Evolutionary conservation across 2,797 vertebrate species (phyloP).

Genomic region (Bovichtus variegatus): DNA sequence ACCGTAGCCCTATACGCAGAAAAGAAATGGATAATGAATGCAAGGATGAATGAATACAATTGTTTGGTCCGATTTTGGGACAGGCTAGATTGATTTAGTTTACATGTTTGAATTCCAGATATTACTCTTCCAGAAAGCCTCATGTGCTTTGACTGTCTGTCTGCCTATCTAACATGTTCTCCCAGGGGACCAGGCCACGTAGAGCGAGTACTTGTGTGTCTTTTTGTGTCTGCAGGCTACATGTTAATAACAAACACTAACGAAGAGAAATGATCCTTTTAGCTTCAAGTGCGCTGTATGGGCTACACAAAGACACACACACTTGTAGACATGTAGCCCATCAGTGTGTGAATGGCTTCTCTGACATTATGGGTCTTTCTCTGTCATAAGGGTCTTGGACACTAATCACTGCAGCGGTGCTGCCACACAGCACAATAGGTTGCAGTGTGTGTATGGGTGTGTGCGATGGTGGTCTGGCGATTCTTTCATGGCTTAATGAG

Average conservation of each 20-base stretch:
- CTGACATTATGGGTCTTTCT: conserved; percentile 65
- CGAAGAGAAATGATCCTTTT: conserved; percentile 78
- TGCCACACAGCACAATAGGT: conserved; percentile 66
- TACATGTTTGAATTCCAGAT: background rate
- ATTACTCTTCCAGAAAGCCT: conserved; percentile 17
- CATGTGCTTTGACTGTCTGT: conserved; percentile 10
- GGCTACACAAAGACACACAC: conserved; percentile 62
- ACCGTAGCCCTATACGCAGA: background rate
- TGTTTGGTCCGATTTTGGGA: background rate
- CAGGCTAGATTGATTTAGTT: conserved; percentile 6
- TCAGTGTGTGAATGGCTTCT: conserved; percentile 56
- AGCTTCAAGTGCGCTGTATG: conserved; percentile 47
- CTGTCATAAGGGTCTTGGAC: conserved; percentile 61
- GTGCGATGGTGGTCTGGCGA: conserved; percentile 73
- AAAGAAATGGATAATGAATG: background rate
- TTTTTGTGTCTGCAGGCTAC: conserved; percentile 69
- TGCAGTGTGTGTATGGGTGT: conserved; percentile 59
- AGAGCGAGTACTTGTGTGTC: conserved; percentile 58
- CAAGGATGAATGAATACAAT: conserved; percentile 6
- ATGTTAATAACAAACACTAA: conserved; percentile 74
- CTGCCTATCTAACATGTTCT: conserved; percentile 41
- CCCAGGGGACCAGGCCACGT: conserved; percentile 4
- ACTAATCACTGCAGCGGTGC: conserved; percentile 57
- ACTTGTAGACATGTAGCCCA: conserved; percentile 54
- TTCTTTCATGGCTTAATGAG: conserved; percentile 80